phyloP scores from a whole-genome alignment of 2,113 vertebrate species.

The Myotis yumanensis region DNA sequence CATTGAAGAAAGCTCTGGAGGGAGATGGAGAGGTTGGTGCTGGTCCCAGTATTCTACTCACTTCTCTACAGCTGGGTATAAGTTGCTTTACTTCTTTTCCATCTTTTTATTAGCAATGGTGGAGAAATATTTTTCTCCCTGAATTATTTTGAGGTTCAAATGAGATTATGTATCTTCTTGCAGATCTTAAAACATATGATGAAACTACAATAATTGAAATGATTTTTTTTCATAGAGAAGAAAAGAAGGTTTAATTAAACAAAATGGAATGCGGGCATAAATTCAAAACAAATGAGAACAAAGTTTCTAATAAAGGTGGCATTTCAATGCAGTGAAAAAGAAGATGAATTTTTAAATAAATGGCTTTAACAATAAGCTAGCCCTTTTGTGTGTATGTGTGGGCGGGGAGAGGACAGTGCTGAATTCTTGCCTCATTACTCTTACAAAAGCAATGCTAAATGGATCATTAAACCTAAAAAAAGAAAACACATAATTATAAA shows the following conservation, averaged over 20 bases:
- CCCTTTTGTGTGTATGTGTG: neutral
- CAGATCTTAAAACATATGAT: neutral
- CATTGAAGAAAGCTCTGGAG: neutral
- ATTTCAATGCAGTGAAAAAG: neutral
- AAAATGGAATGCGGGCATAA: neutral
- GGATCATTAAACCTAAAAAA: neutral
- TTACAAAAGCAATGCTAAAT: neutral
- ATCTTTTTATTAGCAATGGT: neutral
- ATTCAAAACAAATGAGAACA: neutral
- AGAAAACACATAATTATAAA: neutral
- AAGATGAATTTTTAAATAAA: neutral
- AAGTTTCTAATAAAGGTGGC: neutral
- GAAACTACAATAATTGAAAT: neutral
- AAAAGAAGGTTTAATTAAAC: neutral
- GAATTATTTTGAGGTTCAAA: constrained; percentile 8
- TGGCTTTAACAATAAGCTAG: neutral
- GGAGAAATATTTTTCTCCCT: neutral
- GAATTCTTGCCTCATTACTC: neutral
- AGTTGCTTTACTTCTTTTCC: neutral
- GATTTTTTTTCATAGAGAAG: neutral
- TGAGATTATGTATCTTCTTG: neutral
- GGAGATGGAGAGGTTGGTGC: neutral
- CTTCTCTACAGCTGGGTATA: no score
- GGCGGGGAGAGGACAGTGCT: accelerated
- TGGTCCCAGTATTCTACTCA: no score